A percentile compares a stretch with the other conserved stretches of the same genome.
These are phyloP conservation scores for Thysanoteuthis rhombus DNA, from an alignment of 2,888 invertebrate species.

Conservation along the genomic window DNA sequence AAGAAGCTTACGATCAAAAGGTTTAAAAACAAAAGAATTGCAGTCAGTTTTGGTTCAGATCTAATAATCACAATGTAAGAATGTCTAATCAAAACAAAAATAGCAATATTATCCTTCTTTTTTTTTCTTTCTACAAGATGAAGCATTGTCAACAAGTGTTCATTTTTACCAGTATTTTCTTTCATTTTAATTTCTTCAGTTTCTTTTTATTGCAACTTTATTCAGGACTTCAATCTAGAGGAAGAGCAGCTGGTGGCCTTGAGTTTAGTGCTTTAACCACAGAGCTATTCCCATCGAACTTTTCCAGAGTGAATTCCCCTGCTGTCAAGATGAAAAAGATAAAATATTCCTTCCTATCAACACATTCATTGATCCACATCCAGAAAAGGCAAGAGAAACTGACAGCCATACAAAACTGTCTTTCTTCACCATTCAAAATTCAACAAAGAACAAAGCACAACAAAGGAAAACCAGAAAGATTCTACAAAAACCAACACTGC, in stretches of 20 bases:
- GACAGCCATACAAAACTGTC: background rate
- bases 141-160: no score
- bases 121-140: no score
- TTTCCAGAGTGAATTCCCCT: background rate
- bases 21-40: no score
- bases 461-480: background rate
- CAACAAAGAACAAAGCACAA: background rate
- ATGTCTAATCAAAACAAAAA: no score
- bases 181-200: no score
- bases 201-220: no score
- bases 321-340: background rate
- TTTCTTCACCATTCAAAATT: background rate
- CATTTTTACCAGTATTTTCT: no score
- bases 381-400: background rate
- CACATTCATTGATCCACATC: background rate
- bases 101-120: no score
- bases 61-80: no score
- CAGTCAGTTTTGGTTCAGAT: no score
- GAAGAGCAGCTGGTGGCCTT: background rate
- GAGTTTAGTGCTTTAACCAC: background rate
- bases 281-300: background rate
- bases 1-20: no score
- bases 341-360: background rate
- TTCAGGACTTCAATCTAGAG: no score
- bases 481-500: background rate